Base-by-base conservation (phyloP, 2,888 invertebrate species). In the Pseudolycoriella hygida region DNA sequence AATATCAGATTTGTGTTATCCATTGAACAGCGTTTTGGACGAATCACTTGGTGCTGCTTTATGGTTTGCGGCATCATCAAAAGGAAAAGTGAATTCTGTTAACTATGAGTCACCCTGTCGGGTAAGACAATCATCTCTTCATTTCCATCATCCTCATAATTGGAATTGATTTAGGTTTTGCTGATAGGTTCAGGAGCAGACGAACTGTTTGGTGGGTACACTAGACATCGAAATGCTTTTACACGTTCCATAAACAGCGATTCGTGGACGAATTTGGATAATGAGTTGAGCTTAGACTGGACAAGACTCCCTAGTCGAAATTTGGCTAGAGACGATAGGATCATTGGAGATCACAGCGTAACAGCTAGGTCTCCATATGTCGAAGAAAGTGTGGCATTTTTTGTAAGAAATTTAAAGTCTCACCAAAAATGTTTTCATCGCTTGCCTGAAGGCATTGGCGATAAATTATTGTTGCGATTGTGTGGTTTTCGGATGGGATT, bases 31-130 rank as follows among this genome's bases (percentile, higher is more conserved):
- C 2, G 78, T 98, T 47, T 66, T 98, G 42, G 98, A 98, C 68
- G 97, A 98, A 62, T 93, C 92, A 57, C 72, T 98, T 43, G 97
- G 96, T 1, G 86, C 85, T 60, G 94, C 87, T n/a, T 68, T 88
- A 40, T 98, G 96, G 94, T 98, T 97, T 73, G 96, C 96, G 18
- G 79, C 89, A 41, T 69, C 80, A 55, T 92, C 81, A 3, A 57
- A 66, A 50, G 81, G 77, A 10, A 46, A 45, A 42, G 52, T 47
- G n/a, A 47, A 49, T 40, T 49, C 34, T 3, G 17, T 37, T 11
- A n/a, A 14, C 3, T 56, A 54, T 42, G 46, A 48, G 41, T 55
- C 56, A 17, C 39, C 54, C 6, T 49, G 53, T 14, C 53, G 57
- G 46, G 57, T 57, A 49, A 49, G 47, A 32, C n/a, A n/a, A n/a